Conservation (phyloP, 2,888 invertebrate species). For the Macaria liturata region DNA sequence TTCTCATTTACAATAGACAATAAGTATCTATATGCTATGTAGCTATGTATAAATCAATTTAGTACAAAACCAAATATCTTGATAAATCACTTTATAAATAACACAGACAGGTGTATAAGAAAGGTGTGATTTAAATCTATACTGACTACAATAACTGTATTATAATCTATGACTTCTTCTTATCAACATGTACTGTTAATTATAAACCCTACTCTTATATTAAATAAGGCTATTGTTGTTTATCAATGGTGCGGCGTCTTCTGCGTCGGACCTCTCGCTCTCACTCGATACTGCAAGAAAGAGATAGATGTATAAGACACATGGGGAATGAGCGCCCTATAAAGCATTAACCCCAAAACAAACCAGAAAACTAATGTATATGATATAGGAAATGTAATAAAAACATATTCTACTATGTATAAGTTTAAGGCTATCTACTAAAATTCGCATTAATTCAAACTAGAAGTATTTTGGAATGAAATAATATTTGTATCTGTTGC, state of each 20-base stretch:
- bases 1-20: no score
- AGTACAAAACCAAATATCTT: no score
- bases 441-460: not conserved
- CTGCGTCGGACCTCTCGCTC: conserved; percentile 63
- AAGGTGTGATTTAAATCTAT: no score
- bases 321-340: not conserved
- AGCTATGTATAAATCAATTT: no score
- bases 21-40: no score
- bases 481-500: not conserved
- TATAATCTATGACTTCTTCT: not conserved
- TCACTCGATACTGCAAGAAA: conserved; percentile 65
- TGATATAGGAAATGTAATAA: not conserved
- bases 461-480: not conserved
- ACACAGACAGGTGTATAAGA: no score
- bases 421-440: not conserved
- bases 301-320: conserved; percentile 19
- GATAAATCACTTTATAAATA: no score
- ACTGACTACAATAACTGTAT: no score
- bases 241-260: conserved; percentile 64
- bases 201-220: conserved; percentile 10
- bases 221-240: conserved; percentile 53
- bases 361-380: not conserved
- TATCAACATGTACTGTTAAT: not conserved
- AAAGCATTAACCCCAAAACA: not conserved
- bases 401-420: not conserved